Conservation (phyloP, 2,113 vertebrate genomes). For the Pelodiscus sinensis region DNA sequence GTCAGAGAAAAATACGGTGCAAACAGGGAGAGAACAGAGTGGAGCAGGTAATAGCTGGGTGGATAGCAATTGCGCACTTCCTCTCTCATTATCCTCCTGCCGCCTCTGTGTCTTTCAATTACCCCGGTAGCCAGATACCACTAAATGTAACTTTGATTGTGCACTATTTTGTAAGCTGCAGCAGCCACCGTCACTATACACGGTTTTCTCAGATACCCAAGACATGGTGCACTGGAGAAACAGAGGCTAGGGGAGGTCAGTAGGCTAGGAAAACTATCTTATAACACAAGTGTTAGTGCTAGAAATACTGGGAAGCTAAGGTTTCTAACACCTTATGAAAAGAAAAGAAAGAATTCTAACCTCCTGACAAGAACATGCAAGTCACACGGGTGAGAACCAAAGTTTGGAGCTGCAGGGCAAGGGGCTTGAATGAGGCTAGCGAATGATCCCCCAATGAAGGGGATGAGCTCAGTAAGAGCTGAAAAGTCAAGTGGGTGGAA, state of each 20-base stretch:
- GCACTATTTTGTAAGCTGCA: not conserved
- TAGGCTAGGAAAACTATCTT: not conserved
- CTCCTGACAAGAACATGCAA: not conserved
- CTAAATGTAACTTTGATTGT: not conserved
- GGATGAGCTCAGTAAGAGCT: not conserved
- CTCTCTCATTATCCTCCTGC: not conserved
- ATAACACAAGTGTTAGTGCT: not conserved
- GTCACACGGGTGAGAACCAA: accelerated
- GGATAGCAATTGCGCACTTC: accelerated
- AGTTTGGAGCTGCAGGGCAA: accelerated
- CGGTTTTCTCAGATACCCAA: not conserved
- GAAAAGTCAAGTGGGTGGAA: not conserved
- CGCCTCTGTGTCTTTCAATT: not conserved
- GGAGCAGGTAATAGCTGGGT: accelerated
- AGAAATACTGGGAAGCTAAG: accelerated
- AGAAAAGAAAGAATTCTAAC: accelerated
- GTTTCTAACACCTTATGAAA: accelerated
- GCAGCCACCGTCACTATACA: not conserved
- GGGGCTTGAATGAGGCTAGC: accelerated
- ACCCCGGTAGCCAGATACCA: not conserved
- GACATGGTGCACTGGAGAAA: not conserved
- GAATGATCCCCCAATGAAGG: accelerated
- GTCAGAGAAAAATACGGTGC: not conserved
- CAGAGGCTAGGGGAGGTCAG: not conserved
- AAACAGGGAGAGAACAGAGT: not conserved